Percentiles rank a stretch among this genome's conserved stretches.
phyloP scores from a whole-genome alignment of 2,797 vertebrate species.

The Phaenicophaeus curvirostris region DNA sequence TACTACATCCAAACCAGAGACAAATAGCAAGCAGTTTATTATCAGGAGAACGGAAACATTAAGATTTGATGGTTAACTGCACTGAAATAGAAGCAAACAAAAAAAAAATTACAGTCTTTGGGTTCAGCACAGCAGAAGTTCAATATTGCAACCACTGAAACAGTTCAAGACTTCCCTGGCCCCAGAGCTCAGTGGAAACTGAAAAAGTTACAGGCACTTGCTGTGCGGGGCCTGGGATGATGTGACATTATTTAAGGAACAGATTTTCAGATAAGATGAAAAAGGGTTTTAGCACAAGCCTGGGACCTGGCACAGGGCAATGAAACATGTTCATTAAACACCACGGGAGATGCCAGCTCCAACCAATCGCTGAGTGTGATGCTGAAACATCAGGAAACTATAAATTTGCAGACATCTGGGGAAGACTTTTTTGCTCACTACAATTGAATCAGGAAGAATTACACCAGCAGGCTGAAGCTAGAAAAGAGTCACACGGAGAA shows the following conservation, averaged over 20 bases:
- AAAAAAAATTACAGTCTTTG: conserved; percentile 20
- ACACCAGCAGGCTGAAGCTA: not conserved
- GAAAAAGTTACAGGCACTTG: not conserved
- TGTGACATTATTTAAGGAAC: conserved; percentile 30
- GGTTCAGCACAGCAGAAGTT: conserved; percentile 19
- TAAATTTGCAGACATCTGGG: not conserved
- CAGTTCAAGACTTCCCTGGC: not conserved
- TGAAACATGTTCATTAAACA: conserved; percentile 9
- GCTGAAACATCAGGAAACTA: not conserved
- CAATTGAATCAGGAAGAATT: not conserved
- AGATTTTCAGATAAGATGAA: conserved; percentile 18
- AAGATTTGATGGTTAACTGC: conserved; percentile 14
- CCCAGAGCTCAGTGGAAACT: not conserved
- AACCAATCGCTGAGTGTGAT: not conserved
- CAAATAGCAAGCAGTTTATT: not conserved
- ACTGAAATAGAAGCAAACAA: conserved; percentile 34
- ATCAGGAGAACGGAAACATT: not conserved
- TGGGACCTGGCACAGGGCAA: conserved; percentile 5
- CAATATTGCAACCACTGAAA: conserved; percentile 16
- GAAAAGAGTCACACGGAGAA: not conserved
- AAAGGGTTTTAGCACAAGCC: conserved; percentile 21
- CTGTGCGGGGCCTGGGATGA: conserved; percentile 26
- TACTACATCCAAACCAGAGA: not conserved
- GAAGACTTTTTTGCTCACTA: not conserved
- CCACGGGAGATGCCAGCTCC: not conserved